These are phyloP conservation scores for Sebastes variabilis DNA, from an alignment of 2,797 vertebrate genomes.

Conservation along the genomic window DNA sequence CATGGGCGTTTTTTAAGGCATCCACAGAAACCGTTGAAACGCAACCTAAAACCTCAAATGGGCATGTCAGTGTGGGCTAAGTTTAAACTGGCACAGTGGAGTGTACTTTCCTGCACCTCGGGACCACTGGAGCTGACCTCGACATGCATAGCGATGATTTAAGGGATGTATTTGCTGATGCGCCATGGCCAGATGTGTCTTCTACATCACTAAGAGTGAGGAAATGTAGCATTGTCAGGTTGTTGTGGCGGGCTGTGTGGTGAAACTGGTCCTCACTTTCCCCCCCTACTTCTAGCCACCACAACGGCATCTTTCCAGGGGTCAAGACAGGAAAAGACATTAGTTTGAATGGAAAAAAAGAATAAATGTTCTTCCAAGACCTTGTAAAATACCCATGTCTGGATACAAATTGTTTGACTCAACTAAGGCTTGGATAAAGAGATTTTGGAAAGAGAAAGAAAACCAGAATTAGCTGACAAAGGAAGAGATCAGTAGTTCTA, in stretches of 20 bases:
- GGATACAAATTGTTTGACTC: conserved; percentile 49
- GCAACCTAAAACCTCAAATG: conserved; percentile 80
- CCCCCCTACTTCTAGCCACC: conserved; percentile 12
- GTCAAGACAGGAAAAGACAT: conserved; percentile 47
- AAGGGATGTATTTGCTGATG: conserved; percentile 65
- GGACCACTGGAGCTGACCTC: conserved; percentile 71
- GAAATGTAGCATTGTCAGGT: conserved; percentile 71
- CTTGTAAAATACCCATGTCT: conserved; percentile 40
- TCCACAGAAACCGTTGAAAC: conserved; percentile 70
- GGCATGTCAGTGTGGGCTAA: conserved; percentile 69
- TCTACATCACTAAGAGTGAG: conserved; percentile 52
- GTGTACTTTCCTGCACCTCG: conserved; percentile 69
- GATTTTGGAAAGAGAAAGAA: conserved; percentile 37
- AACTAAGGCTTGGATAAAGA: conserved; percentile 37
- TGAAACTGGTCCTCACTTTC: conserved; percentile 35
- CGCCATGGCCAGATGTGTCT: conserved; percentile 61
- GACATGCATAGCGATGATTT: conserved; percentile 60
- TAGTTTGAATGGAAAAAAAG: neutral
- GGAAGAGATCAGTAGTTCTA: conserved; percentile 35
- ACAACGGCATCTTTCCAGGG: conserved; percentile 49
- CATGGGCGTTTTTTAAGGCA: conserved; percentile 59
- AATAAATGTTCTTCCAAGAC: conserved; percentile 17
- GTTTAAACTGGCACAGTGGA: conserved; percentile 77
- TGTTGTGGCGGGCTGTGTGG: conserved; percentile 70
- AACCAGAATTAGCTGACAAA: conserved; percentile 56